Evolutionary conservation across 2,113 vertebrate genomes (phyloP).

Genomic region (Paralichthys olivaceus): DNA sequence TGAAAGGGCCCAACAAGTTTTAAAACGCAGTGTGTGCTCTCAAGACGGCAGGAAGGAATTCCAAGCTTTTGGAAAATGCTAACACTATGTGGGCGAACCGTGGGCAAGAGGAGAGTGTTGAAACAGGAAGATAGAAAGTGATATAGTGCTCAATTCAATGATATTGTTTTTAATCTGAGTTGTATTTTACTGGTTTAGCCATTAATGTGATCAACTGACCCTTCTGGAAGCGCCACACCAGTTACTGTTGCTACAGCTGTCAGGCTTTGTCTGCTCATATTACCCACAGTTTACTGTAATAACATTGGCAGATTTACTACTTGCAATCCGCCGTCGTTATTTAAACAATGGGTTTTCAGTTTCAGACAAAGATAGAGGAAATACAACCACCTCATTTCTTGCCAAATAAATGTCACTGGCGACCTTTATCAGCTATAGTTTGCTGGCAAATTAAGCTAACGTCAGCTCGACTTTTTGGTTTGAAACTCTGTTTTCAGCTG

Average conservation of each 20-base stretch:
- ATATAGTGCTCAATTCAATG: background rate
- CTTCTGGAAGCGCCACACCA: background rate
- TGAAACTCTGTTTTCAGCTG: background rate
- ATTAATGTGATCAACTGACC: background rate
- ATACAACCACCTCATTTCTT: background rate
- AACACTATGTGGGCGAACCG: constrained; percentile 87
- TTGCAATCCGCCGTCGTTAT: background rate
- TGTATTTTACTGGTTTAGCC: background rate
- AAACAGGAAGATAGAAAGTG: constrained; percentile 18
- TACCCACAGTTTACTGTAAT: background rate
- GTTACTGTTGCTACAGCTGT: constrained; percentile 10
- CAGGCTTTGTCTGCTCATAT: background rate
- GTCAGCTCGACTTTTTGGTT: no score
- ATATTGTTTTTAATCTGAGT: background rate
- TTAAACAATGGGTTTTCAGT: background rate
- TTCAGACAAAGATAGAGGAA: constrained; percentile 1
- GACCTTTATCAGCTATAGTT: background rate
- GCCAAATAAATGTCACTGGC: background rate
- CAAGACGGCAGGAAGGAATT: constrained; percentile 94
- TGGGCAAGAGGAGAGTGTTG: constrained; percentile 51
- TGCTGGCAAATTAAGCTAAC: background rate
- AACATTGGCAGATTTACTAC: background rate
- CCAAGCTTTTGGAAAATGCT: constrained; percentile 97
- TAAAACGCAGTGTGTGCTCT: constrained; percentile 96
- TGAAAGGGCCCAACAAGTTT: constrained; percentile 98